phyloP scores from a whole-genome alignment of 2,888 invertebrate genomes.

The Lydus trimaculatus region DNA sequence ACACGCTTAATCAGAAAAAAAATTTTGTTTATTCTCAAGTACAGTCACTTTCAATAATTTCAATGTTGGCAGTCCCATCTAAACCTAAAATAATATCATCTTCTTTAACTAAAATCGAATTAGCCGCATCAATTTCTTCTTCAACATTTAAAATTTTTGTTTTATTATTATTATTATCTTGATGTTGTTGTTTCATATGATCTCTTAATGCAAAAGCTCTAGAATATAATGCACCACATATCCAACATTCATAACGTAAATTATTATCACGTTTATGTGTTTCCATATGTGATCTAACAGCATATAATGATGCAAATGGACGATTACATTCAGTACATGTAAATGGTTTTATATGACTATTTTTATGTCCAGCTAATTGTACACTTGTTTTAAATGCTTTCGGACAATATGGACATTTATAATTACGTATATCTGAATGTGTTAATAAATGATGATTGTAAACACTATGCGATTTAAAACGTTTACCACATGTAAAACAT shows the following conservation, averaged over 20 bases:
- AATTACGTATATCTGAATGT: constrained; percentile 78
- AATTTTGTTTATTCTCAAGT: not conserved
- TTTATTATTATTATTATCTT: constrained; percentile 16
- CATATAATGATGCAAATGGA: constrained; percentile 80
- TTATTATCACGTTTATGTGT: constrained; percentile 75
- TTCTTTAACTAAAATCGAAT: constrained; percentile 46
- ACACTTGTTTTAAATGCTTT: constrained; percentile 84
- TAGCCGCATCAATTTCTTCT: constrained; percentile 48
- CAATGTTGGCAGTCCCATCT: constrained; percentile 24
- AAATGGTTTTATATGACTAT: constrained; percentile 83
- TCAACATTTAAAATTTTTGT: constrained; percentile 27
- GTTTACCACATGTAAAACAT: constrained; percentile 74
- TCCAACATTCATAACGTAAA: constrained; percentile 72
- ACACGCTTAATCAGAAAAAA: not conserved
- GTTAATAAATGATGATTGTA: constrained; percentile 80
- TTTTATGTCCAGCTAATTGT: constrained; percentile 80
- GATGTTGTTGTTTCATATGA: constrained; percentile 74
- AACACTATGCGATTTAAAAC: constrained; percentile 81
- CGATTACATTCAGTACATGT: constrained; percentile 78
- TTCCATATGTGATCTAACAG: constrained; percentile 78
- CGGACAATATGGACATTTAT: constrained; percentile 78
- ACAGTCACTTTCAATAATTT: constrained; percentile 24
- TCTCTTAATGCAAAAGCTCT: constrained; percentile 77
- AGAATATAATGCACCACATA: constrained; percentile 81
- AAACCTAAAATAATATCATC: constrained; percentile 44